Percentiles rank a stretch among this genome's conserved stretches.
Conservation (phyloP, 2,113 vertebrate genomes). For the Capreolus pygargus region DNA sequence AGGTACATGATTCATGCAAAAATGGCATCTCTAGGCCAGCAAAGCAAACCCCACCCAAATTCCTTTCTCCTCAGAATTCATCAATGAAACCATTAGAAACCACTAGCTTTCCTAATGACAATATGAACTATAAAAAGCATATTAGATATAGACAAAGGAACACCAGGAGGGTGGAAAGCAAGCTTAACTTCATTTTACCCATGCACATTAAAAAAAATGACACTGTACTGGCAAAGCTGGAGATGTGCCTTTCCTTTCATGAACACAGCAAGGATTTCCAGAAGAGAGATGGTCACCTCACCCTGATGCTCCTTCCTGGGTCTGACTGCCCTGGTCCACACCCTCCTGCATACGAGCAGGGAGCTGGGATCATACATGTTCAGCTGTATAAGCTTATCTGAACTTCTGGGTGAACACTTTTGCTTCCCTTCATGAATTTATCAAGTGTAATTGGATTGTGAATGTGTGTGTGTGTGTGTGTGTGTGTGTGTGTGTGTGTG, state of each 20-base stretch:
- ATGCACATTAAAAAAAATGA: not conserved
- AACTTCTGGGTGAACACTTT: not conserved
- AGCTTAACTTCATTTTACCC: not conserved
- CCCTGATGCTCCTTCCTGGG: not conserved
- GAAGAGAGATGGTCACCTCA: not conserved
- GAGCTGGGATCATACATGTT: not conserved
- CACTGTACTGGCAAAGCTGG: not conserved
- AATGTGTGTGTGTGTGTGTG: no score
- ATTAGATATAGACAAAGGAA: not conserved
- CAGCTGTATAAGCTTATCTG: not conserved
- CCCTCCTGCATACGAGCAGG: not conserved
- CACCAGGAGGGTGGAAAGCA: not conserved
- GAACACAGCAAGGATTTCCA: not conserved
- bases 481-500: not conserved
- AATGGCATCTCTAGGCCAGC: not conserved
- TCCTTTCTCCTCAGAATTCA: not conserved
- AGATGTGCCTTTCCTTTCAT: not conserved
- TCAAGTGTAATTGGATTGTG: not conserved
- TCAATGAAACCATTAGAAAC: not conserved
- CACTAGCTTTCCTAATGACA: not conserved
- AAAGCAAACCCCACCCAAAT: not conserved
- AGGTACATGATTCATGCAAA: not conserved
- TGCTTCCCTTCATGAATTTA: not conserved
- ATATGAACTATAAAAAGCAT: not conserved
- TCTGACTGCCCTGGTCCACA: not conserved